Evolutionary conservation across 2,113 vertebrate species (phyloP), one percentile per base, ranked within the genome.

Genomic region (Thalassarche chlororhynchos): DNA sequence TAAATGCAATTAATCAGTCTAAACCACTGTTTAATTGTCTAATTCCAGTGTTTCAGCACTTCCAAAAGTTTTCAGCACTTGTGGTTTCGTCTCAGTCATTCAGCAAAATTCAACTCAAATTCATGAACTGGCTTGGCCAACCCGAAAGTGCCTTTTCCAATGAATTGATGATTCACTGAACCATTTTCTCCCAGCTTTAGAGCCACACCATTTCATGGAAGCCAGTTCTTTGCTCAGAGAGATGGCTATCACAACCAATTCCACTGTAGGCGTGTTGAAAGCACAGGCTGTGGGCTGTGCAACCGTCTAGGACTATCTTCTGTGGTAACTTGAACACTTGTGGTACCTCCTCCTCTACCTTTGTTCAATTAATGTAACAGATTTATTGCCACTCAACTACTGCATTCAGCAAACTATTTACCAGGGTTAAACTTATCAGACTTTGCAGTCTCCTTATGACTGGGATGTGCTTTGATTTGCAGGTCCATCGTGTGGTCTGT

Each of bases 141-240:
- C 46, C 78, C 1, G 9, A 68, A 90, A 94, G 58, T 55, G 54
- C 49, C 32, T 94, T 90, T 97, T 97, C 87, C 69, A 94, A 66
- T 47, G 83, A 97, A 97, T 0, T 49, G 66, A 28, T 95, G 92
- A 96, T 70, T 97, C 96, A 93, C 6, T n/a, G 71, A 70, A 62
- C 0, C 8, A 17, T 80, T 77, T 69, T 94, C 58, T 96, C 85
- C 95, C 51, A 47, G 38, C 19, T 90, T 47, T 87, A 20, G 77
- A 79, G 61, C 66, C 23, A 4, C 65, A 36, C 65, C 72, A 55
- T 21, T 64, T 82, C 66, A 62, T 80, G 95, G 81, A 79, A 92
- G 89, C 40, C 75, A 9, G 25, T 3, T 70, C 10, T 89, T 57
- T 79, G 65, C 65, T 93, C 57, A 54, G 70, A 71, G 79, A 92